Base-by-base conservation (phyloP, 2,888 invertebrate species). In the Oegoconia quadripuncta region DNA sequence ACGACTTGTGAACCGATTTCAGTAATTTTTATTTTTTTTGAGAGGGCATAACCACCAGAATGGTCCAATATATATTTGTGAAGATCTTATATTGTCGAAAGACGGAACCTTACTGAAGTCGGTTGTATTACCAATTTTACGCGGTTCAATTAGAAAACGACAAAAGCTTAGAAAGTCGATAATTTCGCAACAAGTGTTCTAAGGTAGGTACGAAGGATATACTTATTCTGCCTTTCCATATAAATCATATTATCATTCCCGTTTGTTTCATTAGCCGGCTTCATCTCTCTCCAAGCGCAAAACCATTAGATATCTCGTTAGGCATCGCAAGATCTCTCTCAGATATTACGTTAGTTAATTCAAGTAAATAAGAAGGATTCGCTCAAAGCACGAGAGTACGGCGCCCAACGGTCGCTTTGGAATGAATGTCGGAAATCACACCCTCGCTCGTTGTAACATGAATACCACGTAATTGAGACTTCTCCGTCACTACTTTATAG, bases 391-490 rank as follows among this genome's bases (percentile, higher is more conserved):
- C 37, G 39, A 33, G n/a, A 13, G 25, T 27, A 30, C 37, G 38
- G 30, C 12, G 29, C 22, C 28, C 34, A 27, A 41, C 34, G 41
- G 41, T 40, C 17, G 37, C 34, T 43, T 42, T 32, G 48, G 44
- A 37, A 41, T 39, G 42, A 46, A 46, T 41, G 41, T 31, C 34
- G 17, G 11, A 22, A 57, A 58, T 59, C 63, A 61, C 61, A 59
- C 58, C 46, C 55, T 42, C 48, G 48, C 70, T 77, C 71, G 66
- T 74, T 76, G 72, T 55, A 43, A 43, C 43, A 46, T 77, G 79
- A 79, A 80, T 74, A 58, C 65, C 41, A 42, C 60, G 70, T 74
- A 76, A 81, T 75, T 75, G 69, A 74, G 65, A 57, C 61, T 61
- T 53, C 59, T 65, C 60, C 58, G 50, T 25, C 52, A 50, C 55